phyloP scores from a whole-genome alignment of 2,113 vertebrate species.

The Osmerus mordax region DNA sequence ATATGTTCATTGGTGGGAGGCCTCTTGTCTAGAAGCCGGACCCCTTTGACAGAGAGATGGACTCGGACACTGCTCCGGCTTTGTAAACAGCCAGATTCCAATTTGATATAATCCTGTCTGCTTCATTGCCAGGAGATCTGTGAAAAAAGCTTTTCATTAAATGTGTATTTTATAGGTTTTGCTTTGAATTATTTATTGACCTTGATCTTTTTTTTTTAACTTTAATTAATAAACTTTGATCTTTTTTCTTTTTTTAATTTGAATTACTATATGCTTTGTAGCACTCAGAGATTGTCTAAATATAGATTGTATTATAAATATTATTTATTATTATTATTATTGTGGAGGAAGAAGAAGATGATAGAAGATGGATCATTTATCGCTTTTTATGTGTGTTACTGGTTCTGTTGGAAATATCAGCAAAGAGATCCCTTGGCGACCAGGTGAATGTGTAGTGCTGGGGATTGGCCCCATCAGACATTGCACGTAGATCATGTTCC shows the following conservation, averaged over 20 bases:
- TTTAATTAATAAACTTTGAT: too few relatives aligned
- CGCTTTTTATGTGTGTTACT: slow-evolving; percentile 19
- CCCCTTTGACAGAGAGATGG: slow-evolving; percentile 2
- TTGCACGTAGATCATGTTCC: background rate
- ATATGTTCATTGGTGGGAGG: background rate
- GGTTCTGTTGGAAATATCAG: slow-evolving; percentile 21
- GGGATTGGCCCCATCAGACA: background rate
- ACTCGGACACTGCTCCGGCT: slow-evolving; percentile 8
- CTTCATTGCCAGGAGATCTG: slow-evolving; percentile 29
- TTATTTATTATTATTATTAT: too few relatives aligned
- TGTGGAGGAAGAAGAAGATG: background rate
- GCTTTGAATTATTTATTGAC: too few relatives aligned
- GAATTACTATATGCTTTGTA: too few relatives aligned
- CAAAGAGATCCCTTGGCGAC: slow-evolving; percentile 9
- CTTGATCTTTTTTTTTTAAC: too few relatives aligned
- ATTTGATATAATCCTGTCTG: slow-evolving; percentile 39
- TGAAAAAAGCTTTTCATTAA: background rate
- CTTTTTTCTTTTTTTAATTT: too few relatives aligned
- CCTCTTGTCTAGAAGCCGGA: slow-evolving; percentile 24
- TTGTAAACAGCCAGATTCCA: slow-evolving; percentile 37
- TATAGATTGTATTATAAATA: too few relatives aligned
- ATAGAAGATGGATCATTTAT: slow-evolving; percentile 20
- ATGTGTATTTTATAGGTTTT: too few relatives aligned
- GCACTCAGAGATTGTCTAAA: too few relatives aligned
- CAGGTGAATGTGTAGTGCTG: background rate